Evolutionary conservation across 1,140 invertebrate genomes (phyloP), one percentile per base, ranked within the genome.

Genomic region (Pollicipes pollicipes): DNA sequence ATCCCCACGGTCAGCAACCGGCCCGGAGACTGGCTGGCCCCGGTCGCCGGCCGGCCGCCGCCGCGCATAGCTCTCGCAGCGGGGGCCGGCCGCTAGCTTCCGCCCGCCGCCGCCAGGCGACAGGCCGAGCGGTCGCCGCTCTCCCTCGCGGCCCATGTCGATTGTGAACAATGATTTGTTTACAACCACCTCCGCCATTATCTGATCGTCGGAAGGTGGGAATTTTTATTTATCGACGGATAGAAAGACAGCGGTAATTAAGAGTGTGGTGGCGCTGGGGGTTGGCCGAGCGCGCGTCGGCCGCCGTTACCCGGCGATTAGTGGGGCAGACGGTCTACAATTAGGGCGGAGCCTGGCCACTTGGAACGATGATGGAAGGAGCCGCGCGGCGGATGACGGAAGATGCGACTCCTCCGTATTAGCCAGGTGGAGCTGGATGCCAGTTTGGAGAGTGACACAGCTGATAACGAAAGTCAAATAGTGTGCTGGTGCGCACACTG

Each of bases 161-260:
- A 21, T 2, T 21, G 45, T 58, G 45, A 58, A 21, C 45, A 58
- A 58, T 58, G 45, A 58, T 58, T 58, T 58, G 45, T 58, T 58
- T 58, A 58, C 45, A 58, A 58, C 45, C 24, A 21, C 13, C 24
- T 21, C 45, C 45, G 45, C 45, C 45, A 58, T 58, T 58, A 58
- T 58, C 45, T 58, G 45, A 58, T 58, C 45, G 45, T 3, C 45
- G 45, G 45, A 58, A 58, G 45, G 45, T 58, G 45, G 45, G 45
- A 58, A 58, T 21, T 58, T 58, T 58, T 58, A 58, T 58, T 58
- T 58, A 58, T 58, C 45, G 45, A 58, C 45, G 45, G 45, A 58
- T 58, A 58, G 45, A 21, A 58, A 58, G 45, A 58, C 45, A 58
- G 24, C 13, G 24, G 45, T 58, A 58, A 58, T 58, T 58, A 58